Percentiles rank a stretch among this genome's conserved stretches.
phyloP scores from a whole-genome alignment of 2,888 invertebrate species.

The Andrena bicolor region DNA sequence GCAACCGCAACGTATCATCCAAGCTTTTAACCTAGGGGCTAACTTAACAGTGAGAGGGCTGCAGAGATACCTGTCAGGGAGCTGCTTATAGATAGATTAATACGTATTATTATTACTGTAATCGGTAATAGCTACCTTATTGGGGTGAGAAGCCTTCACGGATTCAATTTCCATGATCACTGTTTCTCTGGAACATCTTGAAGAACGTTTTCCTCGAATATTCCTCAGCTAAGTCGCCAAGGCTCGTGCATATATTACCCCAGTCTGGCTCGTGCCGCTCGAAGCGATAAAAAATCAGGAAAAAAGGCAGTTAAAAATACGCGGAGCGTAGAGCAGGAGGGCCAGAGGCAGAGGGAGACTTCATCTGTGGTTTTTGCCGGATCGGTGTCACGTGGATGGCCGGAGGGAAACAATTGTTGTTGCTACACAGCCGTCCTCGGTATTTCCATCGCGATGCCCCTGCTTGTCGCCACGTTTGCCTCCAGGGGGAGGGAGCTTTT shows the following conservation, averaged over 20 bases:
- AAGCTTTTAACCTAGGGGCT: too few relatives aligned
- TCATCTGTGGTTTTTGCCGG: constrained; percentile 41
- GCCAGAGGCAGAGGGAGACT: constrained; percentile 11
- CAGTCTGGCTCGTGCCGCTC: constrained; percentile 21
- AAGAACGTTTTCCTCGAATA: neutral
- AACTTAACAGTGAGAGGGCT: too few relatives aligned
- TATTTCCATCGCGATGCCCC: constrained; percentile 56
- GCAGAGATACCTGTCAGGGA: too few relatives aligned
- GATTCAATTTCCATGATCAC: neutral
- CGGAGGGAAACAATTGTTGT: constrained; percentile 61
- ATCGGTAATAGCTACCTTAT: too few relatives aligned
- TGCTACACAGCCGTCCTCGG: constrained; percentile 40
- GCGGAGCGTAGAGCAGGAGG: constrained; percentile 21
- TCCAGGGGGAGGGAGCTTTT: constrained; percentile 42
- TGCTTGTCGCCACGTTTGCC: constrained; percentile 56
- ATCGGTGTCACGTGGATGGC: constrained; percentile 54
- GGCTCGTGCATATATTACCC: neutral
- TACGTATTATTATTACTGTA: too few relatives aligned
- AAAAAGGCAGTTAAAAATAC: constrained; percentile 51
- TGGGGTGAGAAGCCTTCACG: neutral
- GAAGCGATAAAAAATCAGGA: neutral
- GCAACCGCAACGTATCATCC: too few relatives aligned
- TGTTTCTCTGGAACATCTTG: neutral
- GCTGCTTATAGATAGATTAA: too few relatives aligned
- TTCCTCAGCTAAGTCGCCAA: neutral